phyloP scores from a whole-genome alignment of 2,888 invertebrate genomes.

The Caenorhabditis plicata region DNA sequence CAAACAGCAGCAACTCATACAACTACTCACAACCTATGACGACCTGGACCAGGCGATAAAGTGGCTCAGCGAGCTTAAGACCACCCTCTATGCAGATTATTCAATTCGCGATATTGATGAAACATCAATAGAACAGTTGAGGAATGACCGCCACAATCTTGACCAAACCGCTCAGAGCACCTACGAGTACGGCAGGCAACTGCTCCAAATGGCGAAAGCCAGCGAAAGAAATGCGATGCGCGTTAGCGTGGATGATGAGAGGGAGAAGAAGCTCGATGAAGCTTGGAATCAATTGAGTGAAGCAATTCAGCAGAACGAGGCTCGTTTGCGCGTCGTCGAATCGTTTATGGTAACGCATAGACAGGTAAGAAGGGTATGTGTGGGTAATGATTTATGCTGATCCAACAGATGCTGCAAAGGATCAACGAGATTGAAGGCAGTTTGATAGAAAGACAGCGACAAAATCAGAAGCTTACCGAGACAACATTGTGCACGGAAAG shows the following conservation, averaged over 20 bases:
- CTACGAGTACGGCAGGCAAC: slow-evolving; percentile 80
- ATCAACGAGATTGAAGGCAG: slow-evolving; percentile 33
- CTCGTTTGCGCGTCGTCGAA: slow-evolving; percentile 37
- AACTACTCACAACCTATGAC: slow-evolving; percentile 77
- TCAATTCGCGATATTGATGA: slow-evolving; percentile 39
- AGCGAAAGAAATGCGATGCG: slow-evolving; percentile 16
- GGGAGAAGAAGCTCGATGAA: slow-evolving; percentile 38
- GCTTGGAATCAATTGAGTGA: slow-evolving; percentile 38
- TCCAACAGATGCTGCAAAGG: slow-evolving; percentile 32
- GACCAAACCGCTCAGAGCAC: slow-evolving; percentile 81
- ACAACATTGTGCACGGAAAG: slow-evolving; percentile 28
- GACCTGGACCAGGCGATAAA: slow-evolving; percentile 76
- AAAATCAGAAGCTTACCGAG: slow-evolving; percentile 12
- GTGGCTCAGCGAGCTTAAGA: slow-evolving; percentile 79
- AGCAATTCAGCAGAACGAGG: slow-evolving; percentile 45
- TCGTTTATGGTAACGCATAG: slow-evolving; percentile 41
- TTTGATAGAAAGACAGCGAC: slow-evolving; percentile 23
- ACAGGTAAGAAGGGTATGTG: slow-evolving; percentile 19
- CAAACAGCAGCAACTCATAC: slow-evolving; percentile 78
- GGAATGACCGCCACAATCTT: slow-evolving; percentile 77
- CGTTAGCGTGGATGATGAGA: slow-evolving; percentile 14
- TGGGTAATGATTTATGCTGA: not conserved
- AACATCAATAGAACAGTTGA: slow-evolving; percentile 77
- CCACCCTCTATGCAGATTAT: slow-evolving; percentile 71
- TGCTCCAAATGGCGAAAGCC: slow-evolving; percentile 76